phyloP scores from a whole-genome alignment of 2,113 vertebrate species.

The Pipra filicauda region DNA sequence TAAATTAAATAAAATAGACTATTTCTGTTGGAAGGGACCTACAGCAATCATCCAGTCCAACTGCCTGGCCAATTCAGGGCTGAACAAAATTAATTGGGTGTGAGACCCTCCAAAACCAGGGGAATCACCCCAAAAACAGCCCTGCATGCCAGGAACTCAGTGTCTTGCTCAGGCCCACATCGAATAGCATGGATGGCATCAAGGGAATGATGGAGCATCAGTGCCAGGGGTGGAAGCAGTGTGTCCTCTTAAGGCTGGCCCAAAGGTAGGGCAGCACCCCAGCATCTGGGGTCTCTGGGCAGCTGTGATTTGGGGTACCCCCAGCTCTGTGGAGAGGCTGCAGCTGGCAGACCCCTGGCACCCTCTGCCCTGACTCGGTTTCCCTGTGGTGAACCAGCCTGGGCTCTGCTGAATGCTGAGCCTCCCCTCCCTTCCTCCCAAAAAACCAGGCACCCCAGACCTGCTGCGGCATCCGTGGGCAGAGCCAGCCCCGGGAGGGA shows the following conservation, averaged over 20 bases:
- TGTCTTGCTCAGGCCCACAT: background rate
- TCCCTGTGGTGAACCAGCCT: background rate
- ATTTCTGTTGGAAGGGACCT: background rate
- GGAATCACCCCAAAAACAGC: background rate
- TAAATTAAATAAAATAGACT: background rate
- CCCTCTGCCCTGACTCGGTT: background rate
- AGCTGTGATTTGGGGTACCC: background rate
- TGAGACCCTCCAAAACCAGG: background rate
- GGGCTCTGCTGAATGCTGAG: background rate
- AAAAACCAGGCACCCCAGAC: background rate
- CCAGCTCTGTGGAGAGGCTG: background rate
- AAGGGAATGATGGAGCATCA: background rate
- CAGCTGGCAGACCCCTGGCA: background rate
- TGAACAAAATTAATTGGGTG: background rate
- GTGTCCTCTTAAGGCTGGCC: background rate
- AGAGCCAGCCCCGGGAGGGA: background rate
- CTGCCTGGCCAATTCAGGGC: background rate
- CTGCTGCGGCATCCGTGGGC: background rate
- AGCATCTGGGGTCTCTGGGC: background rate
- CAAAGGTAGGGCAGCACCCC: background rate
- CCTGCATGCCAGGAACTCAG: fast-evolving
- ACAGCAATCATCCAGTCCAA: background rate
- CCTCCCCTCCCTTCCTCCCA: background rate
- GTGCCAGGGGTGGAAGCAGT: background rate
- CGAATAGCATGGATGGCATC: fast-evolving